These are phyloP conservation scores for Tetranychus cinnabarinus DNA, from an alignment of 1,140 invertebrate species.

Conservation along the genomic window DNA sequence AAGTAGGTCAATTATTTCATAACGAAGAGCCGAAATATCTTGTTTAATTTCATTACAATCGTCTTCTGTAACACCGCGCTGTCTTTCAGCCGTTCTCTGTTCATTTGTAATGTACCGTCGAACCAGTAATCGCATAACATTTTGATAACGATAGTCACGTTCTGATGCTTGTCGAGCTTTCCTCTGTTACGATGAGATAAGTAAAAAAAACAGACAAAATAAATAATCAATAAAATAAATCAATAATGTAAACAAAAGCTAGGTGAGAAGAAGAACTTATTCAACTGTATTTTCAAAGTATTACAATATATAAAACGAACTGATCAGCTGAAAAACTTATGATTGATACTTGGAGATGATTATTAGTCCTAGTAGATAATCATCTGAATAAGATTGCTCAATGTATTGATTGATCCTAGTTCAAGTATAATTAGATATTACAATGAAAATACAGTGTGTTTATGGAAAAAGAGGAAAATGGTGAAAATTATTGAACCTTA, in stretches of 20 bases:
- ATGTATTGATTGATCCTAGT: neutral
- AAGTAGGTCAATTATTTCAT: constrained; percentile 83
- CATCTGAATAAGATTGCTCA: no score
- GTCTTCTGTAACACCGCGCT: constrained; percentile 81
- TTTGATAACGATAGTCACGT: constrained; percentile 65
- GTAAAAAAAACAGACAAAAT: neutral
- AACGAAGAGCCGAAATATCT: constrained; percentile 80
- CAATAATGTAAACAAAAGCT: constrained; percentile 11
- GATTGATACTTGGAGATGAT: no score
- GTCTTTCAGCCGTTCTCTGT: constrained; percentile 71
- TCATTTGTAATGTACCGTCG: constrained; percentile 83
- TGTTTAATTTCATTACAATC: constrained; percentile 98
- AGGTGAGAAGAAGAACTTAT: no score
- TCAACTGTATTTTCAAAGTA: no score
- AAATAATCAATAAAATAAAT: constrained; percentile 18
- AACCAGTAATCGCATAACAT: constrained; percentile 83
- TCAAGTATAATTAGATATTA: neutral
- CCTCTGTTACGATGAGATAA: constrained; percentile 27
- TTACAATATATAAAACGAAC: no score
- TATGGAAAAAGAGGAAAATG: neutral
- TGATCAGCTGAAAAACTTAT: no score
- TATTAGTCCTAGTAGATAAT: no score
- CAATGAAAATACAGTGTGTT: constrained; percentile 2
- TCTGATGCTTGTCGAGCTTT: constrained; percentile 72
- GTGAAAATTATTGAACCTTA: no score